A percentile compares a stretch with the other conserved stretches of the same genome.
Conservation (phyloP, 2,113 vertebrate species). For the Salvator merianae region DNA sequence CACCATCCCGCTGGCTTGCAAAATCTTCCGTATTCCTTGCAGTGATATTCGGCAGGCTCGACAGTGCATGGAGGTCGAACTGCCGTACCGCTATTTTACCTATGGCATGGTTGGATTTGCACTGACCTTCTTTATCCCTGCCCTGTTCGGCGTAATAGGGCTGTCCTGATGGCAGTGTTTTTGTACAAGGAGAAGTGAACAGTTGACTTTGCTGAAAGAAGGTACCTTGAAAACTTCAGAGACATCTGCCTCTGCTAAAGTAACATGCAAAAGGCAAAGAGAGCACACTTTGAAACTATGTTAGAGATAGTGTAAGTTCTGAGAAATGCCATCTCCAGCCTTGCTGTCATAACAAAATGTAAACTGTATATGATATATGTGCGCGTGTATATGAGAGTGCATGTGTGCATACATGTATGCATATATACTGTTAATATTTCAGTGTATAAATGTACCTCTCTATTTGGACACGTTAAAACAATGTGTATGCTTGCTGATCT, state of each 20-base stretch:
- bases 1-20: constrained; percentile 87
- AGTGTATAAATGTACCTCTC: constrained; percentile 46
- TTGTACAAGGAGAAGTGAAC: constrained; percentile 28
- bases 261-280: constrained; percentile 49
- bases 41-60: constrained; percentile 83
- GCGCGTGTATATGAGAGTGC: no score
- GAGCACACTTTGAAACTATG: constrained; percentile 53
- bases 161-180: constrained; percentile 77
- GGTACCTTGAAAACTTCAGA: constrained; percentile 48
- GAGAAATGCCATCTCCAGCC: constrained; percentile 65
- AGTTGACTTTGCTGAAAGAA: constrained; percentile 52
- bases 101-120: constrained; percentile 90
- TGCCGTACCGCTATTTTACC: constrained; percentile 93
- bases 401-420: constrained; percentile 46
- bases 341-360: constrained; percentile 58
- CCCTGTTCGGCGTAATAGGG: constrained; percentile 78
- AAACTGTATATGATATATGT: not conserved
- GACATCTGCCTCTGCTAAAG: constrained; percentile 46
- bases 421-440: constrained; percentile 52
- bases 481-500: constrained; percentile 51
- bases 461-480: constrained; percentile 41
- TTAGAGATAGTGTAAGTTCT: constrained; percentile 25
- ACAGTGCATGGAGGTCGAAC: constrained; percentile 93
- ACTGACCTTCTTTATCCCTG: constrained; percentile 85
- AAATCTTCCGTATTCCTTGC: constrained; percentile 73